Evolutionary conservation across 2,113 vertebrate genomes (phyloP).

Genomic region (Gallinago paraguaiae): DNA sequence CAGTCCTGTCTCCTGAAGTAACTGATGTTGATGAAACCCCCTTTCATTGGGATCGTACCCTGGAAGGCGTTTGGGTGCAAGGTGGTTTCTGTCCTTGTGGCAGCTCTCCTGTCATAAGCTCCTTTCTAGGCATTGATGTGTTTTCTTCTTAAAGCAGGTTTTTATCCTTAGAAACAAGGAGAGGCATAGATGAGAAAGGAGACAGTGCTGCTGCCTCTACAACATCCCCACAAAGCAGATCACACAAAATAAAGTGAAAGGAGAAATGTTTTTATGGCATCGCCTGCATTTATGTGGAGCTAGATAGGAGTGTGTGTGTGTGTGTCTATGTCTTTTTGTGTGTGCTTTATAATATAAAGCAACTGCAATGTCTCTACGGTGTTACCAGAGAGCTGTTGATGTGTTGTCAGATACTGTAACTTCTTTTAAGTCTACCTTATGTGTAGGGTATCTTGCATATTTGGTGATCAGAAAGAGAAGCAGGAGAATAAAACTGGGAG

Average conservation of each 20-base stretch:
- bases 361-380: rapidly evolving
- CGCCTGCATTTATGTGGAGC: background rate
- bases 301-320: background rate
- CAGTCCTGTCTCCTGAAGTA: background rate
- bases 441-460: background rate
- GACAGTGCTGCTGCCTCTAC: background rate
- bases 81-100: background rate
- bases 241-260: background rate
- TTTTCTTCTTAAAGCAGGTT: background rate
- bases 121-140: background rate
- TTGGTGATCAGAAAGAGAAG: background rate
- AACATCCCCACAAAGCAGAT: background rate
- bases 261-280: background rate
- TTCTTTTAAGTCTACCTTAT: background rate
- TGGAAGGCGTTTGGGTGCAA: background rate
- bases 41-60: background rate
- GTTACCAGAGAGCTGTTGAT: background rate
- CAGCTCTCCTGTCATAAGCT: background rate
- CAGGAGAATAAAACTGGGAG: background rate
- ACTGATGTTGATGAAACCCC: background rate
- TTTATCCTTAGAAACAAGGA: background rate
- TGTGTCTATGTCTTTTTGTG: background rate
- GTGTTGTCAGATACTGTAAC: background rate
- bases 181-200: background rate
- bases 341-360: background rate